A percentile compares a stretch with the other conserved stretches of the same genome.
These are phyloP conservation scores for Sebastes glaucus DNA, from an alignment of 2,797 vertebrate genomes.

Conservation along the genomic window DNA sequence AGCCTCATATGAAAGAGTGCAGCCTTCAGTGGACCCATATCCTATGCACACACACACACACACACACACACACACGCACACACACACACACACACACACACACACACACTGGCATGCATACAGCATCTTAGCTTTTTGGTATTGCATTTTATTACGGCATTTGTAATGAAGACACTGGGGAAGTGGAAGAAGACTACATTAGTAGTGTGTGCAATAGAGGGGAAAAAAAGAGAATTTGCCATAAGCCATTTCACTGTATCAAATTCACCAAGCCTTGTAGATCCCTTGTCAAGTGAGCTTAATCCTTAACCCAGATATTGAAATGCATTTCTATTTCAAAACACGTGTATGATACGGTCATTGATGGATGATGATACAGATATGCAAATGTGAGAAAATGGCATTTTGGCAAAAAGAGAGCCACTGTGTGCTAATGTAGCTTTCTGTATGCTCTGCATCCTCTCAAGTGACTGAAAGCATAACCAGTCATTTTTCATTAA, in stretches of 20 bases:
- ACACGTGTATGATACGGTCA: neutral
- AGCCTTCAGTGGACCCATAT: neutral
- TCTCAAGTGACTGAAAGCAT: neutral
- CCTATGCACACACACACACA: neutral
- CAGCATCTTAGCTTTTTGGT: constrained; percentile 11
- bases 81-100: neutral
- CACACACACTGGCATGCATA: constrained; percentile 1
- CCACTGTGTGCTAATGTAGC: neutral
- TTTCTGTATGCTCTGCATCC: neutral
- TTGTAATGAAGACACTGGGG: constrained; percentile 43
- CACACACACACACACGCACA: no score
- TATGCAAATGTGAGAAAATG: constrained; percentile 27
- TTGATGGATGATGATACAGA: constrained; percentile 6
- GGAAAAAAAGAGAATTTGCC: constrained; percentile 20
- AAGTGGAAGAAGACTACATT: constrained; percentile 32
- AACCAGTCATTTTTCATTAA: constrained; percentile 12
- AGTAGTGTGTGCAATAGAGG: constrained; percentile 14
- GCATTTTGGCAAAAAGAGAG: neutral
- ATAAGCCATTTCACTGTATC: constrained; percentile 35
- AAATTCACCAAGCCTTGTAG: constrained; percentile 42
- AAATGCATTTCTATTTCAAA: constrained; percentile 19
- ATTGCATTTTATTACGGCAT: constrained; percentile 56
- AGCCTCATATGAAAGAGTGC: constrained; percentile 14
- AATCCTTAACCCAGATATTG: constrained; percentile 30
- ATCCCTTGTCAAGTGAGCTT: constrained; percentile 36